Conservation (phyloP, 2,888 invertebrate species). For the Leptopilina syphax region DNA sequence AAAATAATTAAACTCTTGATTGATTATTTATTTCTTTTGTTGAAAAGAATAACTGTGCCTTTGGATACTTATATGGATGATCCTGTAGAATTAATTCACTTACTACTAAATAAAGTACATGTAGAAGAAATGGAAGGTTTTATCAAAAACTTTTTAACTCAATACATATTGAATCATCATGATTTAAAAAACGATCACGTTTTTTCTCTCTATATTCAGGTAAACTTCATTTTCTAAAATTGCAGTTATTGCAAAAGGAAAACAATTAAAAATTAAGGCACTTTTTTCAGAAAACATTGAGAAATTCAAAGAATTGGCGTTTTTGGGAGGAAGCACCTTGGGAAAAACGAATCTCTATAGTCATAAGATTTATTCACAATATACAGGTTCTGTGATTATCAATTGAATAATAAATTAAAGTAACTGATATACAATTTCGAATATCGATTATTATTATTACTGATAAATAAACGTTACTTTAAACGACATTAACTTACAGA, state of each 20-base stretch:
- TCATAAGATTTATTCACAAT: conserved; percentile 69
- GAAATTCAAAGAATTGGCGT: conserved; percentile 70
- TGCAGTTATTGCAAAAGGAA: background rate
- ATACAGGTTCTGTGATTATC: conserved; percentile 60
- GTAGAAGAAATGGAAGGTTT: conserved; percentile 69
- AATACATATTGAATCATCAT: conserved; percentile 75
- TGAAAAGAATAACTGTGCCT: conserved; percentile 61
- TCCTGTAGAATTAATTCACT: conserved; percentile 63
- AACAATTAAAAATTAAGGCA: background rate
- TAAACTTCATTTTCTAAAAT: conserved; percentile 53
- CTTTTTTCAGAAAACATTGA: conserved; percentile 61
- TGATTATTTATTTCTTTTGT: background rate
- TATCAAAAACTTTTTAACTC: conserved; percentile 72
- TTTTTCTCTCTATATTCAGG: conserved; percentile 75
- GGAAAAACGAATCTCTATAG: conserved; percentile 68
- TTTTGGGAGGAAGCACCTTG: conserved; percentile 72
- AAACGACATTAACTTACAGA: conserved; percentile 56
- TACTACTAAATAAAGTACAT: conserved; percentile 64
- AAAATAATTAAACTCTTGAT: too few relatives aligned
- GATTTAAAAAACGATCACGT: conserved; percentile 75
- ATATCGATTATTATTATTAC: too few relatives aligned
- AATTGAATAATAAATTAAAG: too few relatives aligned
- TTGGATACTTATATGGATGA: conserved; percentile 63
- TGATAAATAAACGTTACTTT: background rate
- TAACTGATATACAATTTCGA: too few relatives aligned